Percentiles rank a stretch among this genome's conserved stretches.
phyloP scores from a whole-genome alignment of 2,888 invertebrate genomes.

The Acleris laterana region DNA sequence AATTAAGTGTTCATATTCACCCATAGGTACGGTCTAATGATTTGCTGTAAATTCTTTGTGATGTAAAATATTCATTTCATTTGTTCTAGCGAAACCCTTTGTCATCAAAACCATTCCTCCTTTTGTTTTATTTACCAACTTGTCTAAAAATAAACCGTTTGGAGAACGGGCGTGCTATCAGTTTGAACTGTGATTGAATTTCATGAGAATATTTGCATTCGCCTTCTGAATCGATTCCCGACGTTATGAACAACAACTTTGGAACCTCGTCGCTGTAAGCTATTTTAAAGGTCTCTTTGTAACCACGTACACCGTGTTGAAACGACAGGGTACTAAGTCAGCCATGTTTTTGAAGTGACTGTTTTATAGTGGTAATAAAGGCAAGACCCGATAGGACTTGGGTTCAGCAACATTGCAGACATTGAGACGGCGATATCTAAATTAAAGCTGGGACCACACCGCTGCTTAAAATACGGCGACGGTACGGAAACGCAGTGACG shows the following conservation, averaged over 20 bases:
- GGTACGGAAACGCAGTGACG: too few species aligned
- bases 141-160: too few species aligned
- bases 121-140: too few species aligned
- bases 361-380: slow-evolving; percentile 12
- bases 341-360: slow-evolving; percentile 1
- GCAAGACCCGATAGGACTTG: slow-evolving; percentile 6
- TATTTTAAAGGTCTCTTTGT: slow-evolving; percentile 3
- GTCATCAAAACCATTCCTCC: too few species aligned
- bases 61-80: too few species aligned
- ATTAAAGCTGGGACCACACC: too few species aligned
- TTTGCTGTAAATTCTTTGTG: too few species aligned
- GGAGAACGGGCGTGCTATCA: too few species aligned
- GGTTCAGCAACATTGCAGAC: neutral
- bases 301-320: slow-evolving; percentile 7
- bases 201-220: slow-evolving; percentile 20
- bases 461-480: too few species aligned
- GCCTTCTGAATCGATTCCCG: slow-evolving; percentile 3
- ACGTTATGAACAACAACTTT: slow-evolving; percentile 15
- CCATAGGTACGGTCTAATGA: too few species aligned
- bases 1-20: too few species aligned
- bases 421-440: neutral
- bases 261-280: slow-evolving; percentile 24
- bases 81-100: too few species aligned
- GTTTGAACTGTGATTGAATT: slow-evolving; percentile 20
- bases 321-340: slow-evolving; percentile 21